These are phyloP conservation scores for Rhagoletis pomonella DNA, from an alignment of 1,140 invertebrate species.

Conservation along the genomic window DNA sequence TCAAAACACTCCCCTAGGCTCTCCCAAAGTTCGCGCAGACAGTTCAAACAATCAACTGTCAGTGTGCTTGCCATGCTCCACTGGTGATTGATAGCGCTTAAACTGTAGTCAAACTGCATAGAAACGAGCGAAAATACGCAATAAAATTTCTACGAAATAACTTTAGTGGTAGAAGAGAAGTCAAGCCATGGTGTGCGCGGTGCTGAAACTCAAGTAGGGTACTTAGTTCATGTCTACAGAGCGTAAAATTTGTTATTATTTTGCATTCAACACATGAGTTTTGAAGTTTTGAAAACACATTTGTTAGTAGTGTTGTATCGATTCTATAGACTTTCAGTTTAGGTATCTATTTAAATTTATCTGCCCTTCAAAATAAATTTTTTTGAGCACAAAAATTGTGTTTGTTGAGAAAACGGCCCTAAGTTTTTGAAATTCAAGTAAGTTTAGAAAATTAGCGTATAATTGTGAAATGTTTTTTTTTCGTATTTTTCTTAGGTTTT, in stretches of 20 bases:
- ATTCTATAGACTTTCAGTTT: too few species aligned
- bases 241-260: neutral
- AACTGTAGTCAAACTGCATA: neutral
- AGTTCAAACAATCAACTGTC: slow-evolving; percentile 24
- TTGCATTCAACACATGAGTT: neutral
- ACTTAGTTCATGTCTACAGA: too few species aligned
- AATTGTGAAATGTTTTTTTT: slow-evolving; percentile 17
- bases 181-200: too few species aligned
- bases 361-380: too few species aligned
- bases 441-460: neutral
- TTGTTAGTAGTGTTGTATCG: too few species aligned
- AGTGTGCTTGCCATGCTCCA: slow-evolving; percentile 11
- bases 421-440: neutral
- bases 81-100: slow-evolving; percentile 38
- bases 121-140: neutral
- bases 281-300: neutral
- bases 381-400: too few species aligned
- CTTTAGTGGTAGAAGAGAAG: neutral
- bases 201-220: too few species aligned
- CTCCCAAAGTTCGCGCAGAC: neutral
- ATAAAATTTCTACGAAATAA: slow-evolving; percentile 3
- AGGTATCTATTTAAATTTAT: too few species aligned
- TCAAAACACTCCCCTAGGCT: neutral
- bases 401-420: too few species aligned
- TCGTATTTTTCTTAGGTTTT: neutral